phyloP scores from a whole-genome alignment of 2,113 vertebrate species.

The Stictonetta naevosa region DNA sequence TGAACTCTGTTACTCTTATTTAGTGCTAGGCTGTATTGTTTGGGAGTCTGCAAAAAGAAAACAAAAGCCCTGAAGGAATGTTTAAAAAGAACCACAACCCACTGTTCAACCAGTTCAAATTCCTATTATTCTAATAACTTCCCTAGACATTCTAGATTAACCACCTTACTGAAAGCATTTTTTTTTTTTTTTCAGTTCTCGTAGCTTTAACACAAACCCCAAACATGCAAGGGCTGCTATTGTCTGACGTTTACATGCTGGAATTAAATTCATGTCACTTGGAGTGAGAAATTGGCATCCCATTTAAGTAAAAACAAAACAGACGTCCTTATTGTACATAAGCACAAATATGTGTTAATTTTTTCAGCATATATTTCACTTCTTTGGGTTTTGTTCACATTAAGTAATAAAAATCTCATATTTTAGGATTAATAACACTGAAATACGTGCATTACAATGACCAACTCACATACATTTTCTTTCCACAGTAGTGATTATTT shows the following conservation, averaged over 20 bases:
- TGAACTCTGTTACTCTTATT: slow-evolving; percentile 86
- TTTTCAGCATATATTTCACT: neutral
- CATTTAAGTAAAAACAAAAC: neutral
- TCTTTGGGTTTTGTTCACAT: neutral
- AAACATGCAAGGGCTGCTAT: neutral
- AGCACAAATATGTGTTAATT: neutral
- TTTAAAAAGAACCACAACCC: neutral
- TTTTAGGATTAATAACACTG: neutral
- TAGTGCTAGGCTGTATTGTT: slow-evolving; percentile 80
- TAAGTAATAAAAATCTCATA: neutral
- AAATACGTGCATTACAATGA: neutral
- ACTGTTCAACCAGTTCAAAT: neutral
- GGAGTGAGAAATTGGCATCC: neutral
- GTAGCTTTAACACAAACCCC: neutral
- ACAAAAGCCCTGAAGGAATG: neutral
- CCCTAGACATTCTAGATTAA: neutral
- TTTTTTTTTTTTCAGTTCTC: neutral
- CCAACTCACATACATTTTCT: slow-evolving; percentile 7
- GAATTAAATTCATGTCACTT: neutral
- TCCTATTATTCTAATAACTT: neutral
- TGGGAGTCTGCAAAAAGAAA: slow-evolving; percentile 80
- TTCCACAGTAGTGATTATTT: neutral
- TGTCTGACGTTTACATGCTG: neutral
- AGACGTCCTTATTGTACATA: neutral
- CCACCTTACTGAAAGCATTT: neutral